Evolutionary conservation across 2,797 vertebrate genomes (phyloP).

Genomic region (Typhlichthys subterraneus): DNA sequence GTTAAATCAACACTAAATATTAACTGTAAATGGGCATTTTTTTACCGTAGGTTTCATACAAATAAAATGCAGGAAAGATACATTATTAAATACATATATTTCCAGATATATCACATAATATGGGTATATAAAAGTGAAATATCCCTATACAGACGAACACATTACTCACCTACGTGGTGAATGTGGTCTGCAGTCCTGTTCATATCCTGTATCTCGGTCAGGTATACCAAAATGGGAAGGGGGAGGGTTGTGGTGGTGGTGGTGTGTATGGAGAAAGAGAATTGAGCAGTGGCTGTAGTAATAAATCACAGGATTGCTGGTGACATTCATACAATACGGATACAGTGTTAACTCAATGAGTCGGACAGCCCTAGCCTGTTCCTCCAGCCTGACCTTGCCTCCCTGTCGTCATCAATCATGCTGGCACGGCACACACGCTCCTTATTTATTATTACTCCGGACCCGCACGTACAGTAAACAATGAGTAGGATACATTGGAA

Average conservation of each 20-base stretch:
- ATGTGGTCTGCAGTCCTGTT: conserved; percentile 73
- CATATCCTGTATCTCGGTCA: conserved; percentile 79
- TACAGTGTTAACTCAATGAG: conserved; percentile 84
- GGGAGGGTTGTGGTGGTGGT: conserved; percentile 55
- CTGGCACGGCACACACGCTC: conserved; percentile 80
- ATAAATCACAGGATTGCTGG: conserved; percentile 82
- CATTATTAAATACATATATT: background rate
- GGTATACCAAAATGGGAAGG: conserved; percentile 65
- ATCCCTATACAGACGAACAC: conserved; percentile 46
- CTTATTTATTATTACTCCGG: conserved; percentile 83
- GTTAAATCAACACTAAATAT: no score
- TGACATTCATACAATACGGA: conserved; percentile 83
- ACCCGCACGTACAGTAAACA: conserved; percentile 81
- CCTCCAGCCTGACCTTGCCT: conserved; percentile 82
- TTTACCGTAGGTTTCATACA: no score
- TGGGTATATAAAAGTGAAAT: conserved; percentile 22
- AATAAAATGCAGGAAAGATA: no score
- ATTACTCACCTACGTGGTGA: conserved; percentile 49
- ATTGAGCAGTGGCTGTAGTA: conserved; percentile 82
- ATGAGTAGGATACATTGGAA: conserved; percentile 81
- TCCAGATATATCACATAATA: conserved; percentile 1
- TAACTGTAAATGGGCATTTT: no score
- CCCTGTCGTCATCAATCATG: conserved; percentile 82
- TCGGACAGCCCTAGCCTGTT: conserved; percentile 82
- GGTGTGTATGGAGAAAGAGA: conserved; percentile 55